Conservation (phyloP, 2,113 vertebrate species). For the Cephalopterus ornatus region DNA sequence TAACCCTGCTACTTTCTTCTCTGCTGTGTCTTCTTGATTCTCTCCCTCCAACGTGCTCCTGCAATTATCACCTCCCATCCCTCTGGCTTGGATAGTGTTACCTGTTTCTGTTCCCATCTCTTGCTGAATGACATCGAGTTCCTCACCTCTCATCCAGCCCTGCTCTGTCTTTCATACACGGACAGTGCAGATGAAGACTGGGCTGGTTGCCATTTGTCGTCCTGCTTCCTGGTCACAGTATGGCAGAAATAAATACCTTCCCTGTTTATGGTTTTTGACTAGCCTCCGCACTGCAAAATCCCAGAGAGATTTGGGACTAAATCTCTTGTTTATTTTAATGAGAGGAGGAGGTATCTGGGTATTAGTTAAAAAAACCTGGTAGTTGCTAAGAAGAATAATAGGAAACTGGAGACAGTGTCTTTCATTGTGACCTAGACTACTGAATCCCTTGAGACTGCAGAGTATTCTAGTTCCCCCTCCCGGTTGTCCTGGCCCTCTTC, state of each 20-base stretch:
- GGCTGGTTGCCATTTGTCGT: not conserved
- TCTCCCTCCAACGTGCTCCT: not conserved
- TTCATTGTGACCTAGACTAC: not conserved
- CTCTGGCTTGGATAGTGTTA: not conserved
- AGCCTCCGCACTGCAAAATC: not conserved
- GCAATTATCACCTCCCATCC: not conserved
- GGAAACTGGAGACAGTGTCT: not conserved
- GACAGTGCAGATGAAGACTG: not conserved
- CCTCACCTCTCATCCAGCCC: not conserved
- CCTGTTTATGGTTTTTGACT: not conserved
- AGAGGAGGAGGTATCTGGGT: not conserved
- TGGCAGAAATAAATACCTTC: not conserved
- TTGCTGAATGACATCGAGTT: not conserved
- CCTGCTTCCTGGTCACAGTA: not conserved
- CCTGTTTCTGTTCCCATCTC: not conserved
- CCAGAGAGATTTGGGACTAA: not conserved
- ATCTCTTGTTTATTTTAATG: not conserved
- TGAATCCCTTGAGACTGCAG: not conserved
- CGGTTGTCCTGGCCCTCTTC: not conserved
- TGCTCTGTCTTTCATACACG: rapidly evolving
- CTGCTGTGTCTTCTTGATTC: not conserved
- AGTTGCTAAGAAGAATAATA: not conserved
- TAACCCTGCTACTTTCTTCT: not conserved
- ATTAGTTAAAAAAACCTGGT: not conserved
- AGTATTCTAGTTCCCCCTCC: not conserved